phyloP scores from a whole-genome alignment of 1,140 invertebrate species.

The Amphibalanus amphitrite region DNA sequence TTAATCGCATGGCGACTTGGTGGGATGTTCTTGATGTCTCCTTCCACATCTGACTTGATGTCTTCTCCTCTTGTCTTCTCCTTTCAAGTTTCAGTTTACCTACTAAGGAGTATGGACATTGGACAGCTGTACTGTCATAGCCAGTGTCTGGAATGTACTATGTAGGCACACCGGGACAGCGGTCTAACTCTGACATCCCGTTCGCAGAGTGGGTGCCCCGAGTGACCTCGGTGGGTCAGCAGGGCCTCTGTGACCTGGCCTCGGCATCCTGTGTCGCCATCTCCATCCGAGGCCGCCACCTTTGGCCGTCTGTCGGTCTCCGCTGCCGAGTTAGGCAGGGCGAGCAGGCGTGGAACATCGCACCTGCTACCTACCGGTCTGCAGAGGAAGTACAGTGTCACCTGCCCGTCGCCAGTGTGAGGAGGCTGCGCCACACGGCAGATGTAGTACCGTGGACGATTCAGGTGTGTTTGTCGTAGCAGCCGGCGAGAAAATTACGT shows the following conservation, averaged over 20 bases:
- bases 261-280: neutral
- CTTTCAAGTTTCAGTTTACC: too few species aligned
- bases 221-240: neutral
- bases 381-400: neutral
- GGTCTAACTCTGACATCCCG: too few species aligned
- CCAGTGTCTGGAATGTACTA: too few species aligned
- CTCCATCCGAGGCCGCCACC: neutral
- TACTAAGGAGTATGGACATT: too few species aligned
- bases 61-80: too few species aligned
- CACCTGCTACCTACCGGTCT: neutral
- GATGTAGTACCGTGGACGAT: neutral
- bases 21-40: neutral
- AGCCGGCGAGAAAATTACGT: too few species aligned
- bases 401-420: neutral
- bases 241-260: neutral
- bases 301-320: neutral
- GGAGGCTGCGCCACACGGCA: neutral
- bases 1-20: too few species aligned
- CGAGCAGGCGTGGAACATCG: neutral
- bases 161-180: too few species aligned
- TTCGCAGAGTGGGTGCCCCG: neutral
- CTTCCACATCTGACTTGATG: too few species aligned
- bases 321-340: neutral
- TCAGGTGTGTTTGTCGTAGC: neutral
- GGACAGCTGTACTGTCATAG: too few species aligned